Evolutionary conservation across 2,113 vertebrate species (phyloP).

Genomic region (Mus spicilegus): DNA sequence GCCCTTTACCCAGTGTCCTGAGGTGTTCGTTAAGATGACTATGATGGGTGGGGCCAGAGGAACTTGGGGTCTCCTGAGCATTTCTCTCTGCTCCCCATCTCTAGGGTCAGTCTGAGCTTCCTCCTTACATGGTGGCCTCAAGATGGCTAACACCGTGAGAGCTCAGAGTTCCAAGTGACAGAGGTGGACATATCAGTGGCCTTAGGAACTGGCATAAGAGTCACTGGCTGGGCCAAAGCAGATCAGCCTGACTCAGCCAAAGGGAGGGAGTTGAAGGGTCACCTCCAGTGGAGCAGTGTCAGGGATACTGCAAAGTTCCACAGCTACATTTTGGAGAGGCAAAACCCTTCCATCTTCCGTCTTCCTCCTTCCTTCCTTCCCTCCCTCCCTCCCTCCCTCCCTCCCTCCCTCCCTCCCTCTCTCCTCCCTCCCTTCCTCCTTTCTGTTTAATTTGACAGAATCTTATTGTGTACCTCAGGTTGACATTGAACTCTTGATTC

Average conservation of each 20-base stretch:
- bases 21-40: neutral
- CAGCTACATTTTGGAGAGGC: neutral
- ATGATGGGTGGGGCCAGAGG: neutral
- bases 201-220: neutral
- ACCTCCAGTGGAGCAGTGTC: neutral
- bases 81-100: neutral
- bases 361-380: neutral
- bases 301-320: neutral
- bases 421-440: neutral
- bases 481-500: neutral
- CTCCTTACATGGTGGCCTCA: conserved; percentile 16
- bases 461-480: neutral
- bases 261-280: neutral
- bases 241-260: neutral
- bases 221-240: neutral
- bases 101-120: neutral
- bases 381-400: neutral
- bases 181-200: neutral
- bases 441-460: neutral
- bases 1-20: neutral
- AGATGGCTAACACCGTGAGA: neutral
- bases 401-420: too few species aligned
- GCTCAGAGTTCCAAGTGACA: neutral
- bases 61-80: neutral
- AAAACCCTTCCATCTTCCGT: neutral